Conservation (phyloP, 2,797 vertebrate species). For the Sphaeramia orbicularis region DNA sequence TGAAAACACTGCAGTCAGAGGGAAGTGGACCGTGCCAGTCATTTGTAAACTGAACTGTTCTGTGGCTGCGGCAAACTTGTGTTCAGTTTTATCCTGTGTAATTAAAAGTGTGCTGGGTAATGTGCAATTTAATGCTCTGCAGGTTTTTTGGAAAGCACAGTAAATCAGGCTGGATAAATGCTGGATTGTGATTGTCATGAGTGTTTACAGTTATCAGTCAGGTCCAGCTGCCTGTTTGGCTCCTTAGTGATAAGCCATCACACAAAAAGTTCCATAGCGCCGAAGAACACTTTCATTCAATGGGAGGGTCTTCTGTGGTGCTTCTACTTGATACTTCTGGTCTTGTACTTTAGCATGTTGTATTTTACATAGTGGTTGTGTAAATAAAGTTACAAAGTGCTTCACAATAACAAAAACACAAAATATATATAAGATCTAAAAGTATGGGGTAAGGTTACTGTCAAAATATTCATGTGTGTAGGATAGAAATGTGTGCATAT, state of each 20-base stretch:
- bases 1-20: not conserved
- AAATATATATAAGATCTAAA: no score
- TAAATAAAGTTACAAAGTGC: no score
- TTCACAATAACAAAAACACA: no score
- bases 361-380: no score
- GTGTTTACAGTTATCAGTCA: slow-evolving; percentile 15
- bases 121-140: slow-evolving; percentile 37
- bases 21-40: not conserved
- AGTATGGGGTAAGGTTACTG: no score
- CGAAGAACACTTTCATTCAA: no score
- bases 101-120: slow-evolving; percentile 39
- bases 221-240: slow-evolving; percentile 15
- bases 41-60: slow-evolving; percentile 16
- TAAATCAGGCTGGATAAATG: slow-evolving; percentile 26
- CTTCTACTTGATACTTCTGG: no score
- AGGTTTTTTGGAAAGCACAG: slow-evolving; percentile 12
- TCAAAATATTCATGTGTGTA: no score
- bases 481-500: no score
- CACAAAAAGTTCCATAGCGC: not conserved
- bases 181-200: not conserved
- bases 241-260: not conserved
- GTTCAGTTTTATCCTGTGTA: slow-evolving; percentile 17
- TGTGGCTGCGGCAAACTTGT: not conserved
- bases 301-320: no score
- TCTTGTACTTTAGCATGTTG: no score